These are phyloP conservation scores for Siniperca scherzeri DNA, from an alignment of 2,797 vertebrate genomes.

Conservation along the genomic window DNA sequence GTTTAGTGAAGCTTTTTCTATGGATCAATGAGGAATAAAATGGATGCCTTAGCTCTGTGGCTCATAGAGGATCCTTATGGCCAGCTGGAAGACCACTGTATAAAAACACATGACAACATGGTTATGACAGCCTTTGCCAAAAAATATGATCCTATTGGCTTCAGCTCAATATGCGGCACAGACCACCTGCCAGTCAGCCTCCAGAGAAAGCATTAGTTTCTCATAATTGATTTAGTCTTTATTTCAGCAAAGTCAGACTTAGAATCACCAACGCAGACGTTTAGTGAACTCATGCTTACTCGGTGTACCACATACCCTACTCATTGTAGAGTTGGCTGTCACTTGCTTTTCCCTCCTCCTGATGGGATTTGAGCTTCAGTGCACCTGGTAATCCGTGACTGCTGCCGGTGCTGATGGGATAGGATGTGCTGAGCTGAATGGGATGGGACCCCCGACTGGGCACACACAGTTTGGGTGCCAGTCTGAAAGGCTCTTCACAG, in stretches of 20 bases:
- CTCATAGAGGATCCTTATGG: background rate
- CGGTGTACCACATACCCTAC: background rate
- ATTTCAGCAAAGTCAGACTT: background rate
- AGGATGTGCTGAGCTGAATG: conserved; percentile 36
- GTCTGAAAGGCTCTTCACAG: conserved; percentile 7
- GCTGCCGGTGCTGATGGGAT: conserved; percentile 38
- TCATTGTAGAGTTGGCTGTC: background rate
- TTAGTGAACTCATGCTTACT: conserved; percentile 2
- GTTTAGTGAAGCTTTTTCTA: background rate
- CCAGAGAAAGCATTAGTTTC: background rate
- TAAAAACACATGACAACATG: background rate
- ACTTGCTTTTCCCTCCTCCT: conserved; percentile 36
- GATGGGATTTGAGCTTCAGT: conserved; percentile 50
- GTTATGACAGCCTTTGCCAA: background rate
- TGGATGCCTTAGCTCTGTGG: conserved; percentile 8
- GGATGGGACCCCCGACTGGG: conserved; percentile 30
- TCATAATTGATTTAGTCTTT: background rate
- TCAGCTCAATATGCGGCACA: background rate
- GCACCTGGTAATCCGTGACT: conserved; percentile 39
- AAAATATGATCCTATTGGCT: conserved; percentile 14
- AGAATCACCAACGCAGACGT: background rate
- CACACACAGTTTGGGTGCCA: background rate
- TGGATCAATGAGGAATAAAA: background rate
- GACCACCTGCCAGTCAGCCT: conserved; percentile 20
- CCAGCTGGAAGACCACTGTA: conserved; percentile 22